Percentiles rank a stretch among this genome's conserved stretches.
These are phyloP conservation scores for Paguma larvata DNA, from an alignment of 2,797 vertebrate species.

Conservation along the genomic window DNA sequence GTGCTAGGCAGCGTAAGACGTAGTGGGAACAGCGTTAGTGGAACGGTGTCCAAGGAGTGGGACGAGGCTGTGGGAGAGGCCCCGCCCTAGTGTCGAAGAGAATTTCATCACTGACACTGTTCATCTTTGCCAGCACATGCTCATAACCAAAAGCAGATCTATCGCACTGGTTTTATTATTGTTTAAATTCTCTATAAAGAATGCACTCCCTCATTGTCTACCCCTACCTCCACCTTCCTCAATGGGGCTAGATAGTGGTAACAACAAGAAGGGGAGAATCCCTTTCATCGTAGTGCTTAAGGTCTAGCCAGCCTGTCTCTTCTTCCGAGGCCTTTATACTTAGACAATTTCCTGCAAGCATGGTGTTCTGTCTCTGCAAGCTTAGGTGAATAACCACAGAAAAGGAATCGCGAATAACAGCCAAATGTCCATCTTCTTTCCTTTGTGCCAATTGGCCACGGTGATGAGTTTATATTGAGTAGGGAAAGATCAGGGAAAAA, in stretches of 20 bases:
- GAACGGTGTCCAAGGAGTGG: too few species aligned
- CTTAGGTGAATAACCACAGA: not conserved
- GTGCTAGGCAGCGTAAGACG: not conserved
- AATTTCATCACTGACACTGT: not conserved
- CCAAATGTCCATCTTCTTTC: not conserved
- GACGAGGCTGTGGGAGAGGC: not conserved
- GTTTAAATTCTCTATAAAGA: slow-evolving; percentile 16
- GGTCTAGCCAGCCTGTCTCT: not conserved
- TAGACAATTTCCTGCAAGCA: not conserved
- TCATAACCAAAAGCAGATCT: not conserved
- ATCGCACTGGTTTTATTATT: not conserved
- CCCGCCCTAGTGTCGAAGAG: not conserved
- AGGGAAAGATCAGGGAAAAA: not conserved
- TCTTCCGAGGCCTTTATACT: not conserved
- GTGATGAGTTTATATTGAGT: not conserved
- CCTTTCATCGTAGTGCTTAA: not conserved
- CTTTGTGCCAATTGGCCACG: not conserved
- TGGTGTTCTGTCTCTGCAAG: not conserved
- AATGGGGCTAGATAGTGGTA: not conserved
- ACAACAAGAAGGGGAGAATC: not conserved
- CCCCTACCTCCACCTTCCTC: too few species aligned
- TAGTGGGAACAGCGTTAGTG: not conserved
- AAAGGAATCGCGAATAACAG: not conserved
- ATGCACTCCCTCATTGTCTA: not conserved
- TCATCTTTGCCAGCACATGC: not conserved